Evolutionary conservation across 2,113 vertebrate species (phyloP), one percentile per base, ranked within the genome.

Genomic region (Solenodon paradoxus): DNA sequence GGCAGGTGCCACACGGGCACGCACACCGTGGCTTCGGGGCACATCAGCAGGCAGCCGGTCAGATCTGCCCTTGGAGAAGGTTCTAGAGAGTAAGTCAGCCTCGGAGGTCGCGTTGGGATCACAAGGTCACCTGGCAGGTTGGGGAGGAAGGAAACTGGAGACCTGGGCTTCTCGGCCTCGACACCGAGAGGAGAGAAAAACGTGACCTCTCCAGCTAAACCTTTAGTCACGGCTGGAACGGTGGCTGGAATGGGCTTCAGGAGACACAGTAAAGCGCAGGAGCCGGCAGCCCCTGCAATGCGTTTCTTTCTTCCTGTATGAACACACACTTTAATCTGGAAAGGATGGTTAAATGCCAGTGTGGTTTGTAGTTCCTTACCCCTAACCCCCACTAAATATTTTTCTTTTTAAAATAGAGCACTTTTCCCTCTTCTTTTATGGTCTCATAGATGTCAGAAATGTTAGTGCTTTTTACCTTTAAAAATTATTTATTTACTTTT

Each of bases 151-250:
- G 59, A 42, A 19, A 4, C 38, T 79, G 1, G 3, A 19, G 11
- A 26, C 38, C 40, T 1, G 16, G 55, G 42, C 86, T n/a, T 74
- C 42, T 32, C 11, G 28, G 42, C 68, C 63, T n/a, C 45, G 15
- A 10, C 5, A 5, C 7, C 17, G 30, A 69, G 42, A 81, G 4
- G 9, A 35, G 55, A 82, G 78, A 32, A n/a, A 47, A 4, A 3
- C 1, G 3, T 5, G 6, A 57, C 2, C 40, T 59, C 59, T 15
- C 59, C 59, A 5, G 0, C 63, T 35, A 16, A 49, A 4, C 1
- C 3, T 24, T 19, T 45, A 45, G 10, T 15, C 26, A 3, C 3
- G 7, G 35, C 12, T 11, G 11, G 11, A 19, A 22, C 30, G n/a
- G n/a, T n/a, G n/a, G n/a, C n/a, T n/a, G n/a, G n/a, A n/a, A n/a